Conservation (phyloP, 2,888 invertebrate genomes). For the Bruchidius siliquastri region DNA sequence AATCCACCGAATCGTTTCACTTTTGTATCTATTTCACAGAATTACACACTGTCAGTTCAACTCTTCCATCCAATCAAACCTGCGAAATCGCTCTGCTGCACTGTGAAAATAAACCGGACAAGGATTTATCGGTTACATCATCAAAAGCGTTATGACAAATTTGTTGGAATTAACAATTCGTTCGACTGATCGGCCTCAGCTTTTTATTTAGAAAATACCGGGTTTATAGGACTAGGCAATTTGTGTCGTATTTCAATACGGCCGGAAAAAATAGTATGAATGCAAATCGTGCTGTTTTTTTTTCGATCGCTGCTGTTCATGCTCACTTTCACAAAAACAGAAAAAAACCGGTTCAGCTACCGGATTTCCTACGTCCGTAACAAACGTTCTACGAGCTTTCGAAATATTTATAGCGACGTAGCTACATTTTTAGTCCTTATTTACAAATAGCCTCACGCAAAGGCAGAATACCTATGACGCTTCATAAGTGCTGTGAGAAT, state of each 20-base stretch:
- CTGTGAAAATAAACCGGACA: background rate
- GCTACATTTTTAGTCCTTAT: too few relatives aligned
- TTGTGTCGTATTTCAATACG: background rate
- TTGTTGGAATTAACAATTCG: background rate
- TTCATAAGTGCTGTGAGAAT: too few relatives aligned
- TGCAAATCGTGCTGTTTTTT: background rate
- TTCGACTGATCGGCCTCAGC: background rate
- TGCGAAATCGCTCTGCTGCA: background rate
- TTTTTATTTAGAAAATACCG: background rate
- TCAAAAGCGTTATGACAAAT: background rate
- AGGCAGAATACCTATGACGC: too few relatives aligned
- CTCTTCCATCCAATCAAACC: background rate
- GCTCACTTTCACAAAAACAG: background rate
- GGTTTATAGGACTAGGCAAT: background rate
- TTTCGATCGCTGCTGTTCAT: background rate
- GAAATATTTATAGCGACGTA: too few relatives aligned
- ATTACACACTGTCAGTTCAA: background rate
- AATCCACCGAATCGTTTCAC: background rate
- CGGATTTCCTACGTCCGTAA: too few relatives aligned
- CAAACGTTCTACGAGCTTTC: too few relatives aligned
- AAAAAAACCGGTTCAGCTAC: background rate
- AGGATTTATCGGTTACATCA: background rate
- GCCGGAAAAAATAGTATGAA: background rate
- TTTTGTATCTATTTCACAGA: background rate
- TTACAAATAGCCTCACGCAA: too few relatives aligned